Base-by-base conservation (phyloP, 1,140 invertebrate genomes). In the Leptinotarsa defecta region DNA sequence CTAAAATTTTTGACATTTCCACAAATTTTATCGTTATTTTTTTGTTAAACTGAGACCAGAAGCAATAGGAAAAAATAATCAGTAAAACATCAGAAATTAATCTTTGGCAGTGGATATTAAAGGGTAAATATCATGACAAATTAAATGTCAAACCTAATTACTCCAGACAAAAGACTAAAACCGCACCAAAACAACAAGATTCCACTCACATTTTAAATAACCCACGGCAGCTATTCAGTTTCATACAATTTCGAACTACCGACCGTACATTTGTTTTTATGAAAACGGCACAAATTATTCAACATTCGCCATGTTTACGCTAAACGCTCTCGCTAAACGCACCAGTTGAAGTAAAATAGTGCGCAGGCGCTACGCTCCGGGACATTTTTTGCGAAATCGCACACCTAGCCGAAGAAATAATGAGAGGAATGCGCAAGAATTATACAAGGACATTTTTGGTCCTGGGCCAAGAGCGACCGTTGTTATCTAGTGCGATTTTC, bases 271-370 rank as follows among this genome's bases (percentile, higher is more conserved):
- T 71, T 71, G 69, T 71, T 71, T 71, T 61, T 71, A 61, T 52
- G 19, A 57, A 61, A 71, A 57, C 49, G 2, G 13, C 69, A 57
- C 49, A 17, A 57, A 49, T 71, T 71, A 48, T 48, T 48, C 69
- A 48, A 71, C 48, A 71, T 61, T 71, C 69, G 69, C 69, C 69
- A 71, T 71, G 69, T 71, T 71, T 71, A 71, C 69, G 69, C 69
- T 71, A 71, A 48, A 57, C 17, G 22, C 48, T 52, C 48, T 24
- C 34, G 48, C 24, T 71, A 71, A 71, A 71, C 69, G 69, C 69
- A 71, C 69, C 69, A 71, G 69, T 71, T 71, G 69, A 71, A 57
- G n/a, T 57, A 57, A 57, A 15, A 19, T 17, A 17, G n/a, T 57
- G 52, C 52, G 52, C 52, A 57, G 15, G 52, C 52, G 15, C 52